Conservation (phyloP, 2,797 vertebrate genomes). For the Sebastes oblongus region DNA sequence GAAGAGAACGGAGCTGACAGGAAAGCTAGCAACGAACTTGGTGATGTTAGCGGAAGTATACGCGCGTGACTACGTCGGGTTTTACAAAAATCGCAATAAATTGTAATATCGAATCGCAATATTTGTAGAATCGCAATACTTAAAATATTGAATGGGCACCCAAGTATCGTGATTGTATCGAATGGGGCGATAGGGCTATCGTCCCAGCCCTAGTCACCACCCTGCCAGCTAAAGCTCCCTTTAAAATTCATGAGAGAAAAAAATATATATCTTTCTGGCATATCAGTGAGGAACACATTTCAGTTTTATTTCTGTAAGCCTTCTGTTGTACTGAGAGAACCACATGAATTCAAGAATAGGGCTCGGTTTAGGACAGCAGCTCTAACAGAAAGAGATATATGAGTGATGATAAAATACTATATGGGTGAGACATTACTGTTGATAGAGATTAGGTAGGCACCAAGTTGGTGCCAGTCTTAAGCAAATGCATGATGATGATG, state of each 20-base stretch:
- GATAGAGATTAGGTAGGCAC: not conserved
- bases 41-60: too few species aligned
- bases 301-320: slow-evolving; percentile 20
- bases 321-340: slow-evolving; percentile 1
- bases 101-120: too few species aligned
- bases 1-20: too few species aligned
- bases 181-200: too few species aligned
- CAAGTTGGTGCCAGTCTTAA: slow-evolving; percentile 13
- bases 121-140: too few species aligned
- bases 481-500: slow-evolving; percentile 5
- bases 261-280: not conserved
- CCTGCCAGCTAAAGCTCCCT: not conserved
- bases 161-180: too few species aligned
- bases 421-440: slow-evolving; percentile 2
- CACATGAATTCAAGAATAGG: slow-evolving; percentile 1
- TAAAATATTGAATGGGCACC: too few species aligned
- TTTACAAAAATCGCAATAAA: too few species aligned
- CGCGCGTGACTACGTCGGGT: too few species aligned
- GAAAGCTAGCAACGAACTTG: too few species aligned
- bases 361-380: not conserved
- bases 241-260: slow-evolving; percentile 43
- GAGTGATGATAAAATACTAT: slow-evolving; percentile 19
- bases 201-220: not conserved
- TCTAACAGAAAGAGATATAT: slow-evolving; percentile 5
- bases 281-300: not conserved